Conservation (phyloP, 64 coral and sea anemone species). For the Montipora capricornis region DNA sequence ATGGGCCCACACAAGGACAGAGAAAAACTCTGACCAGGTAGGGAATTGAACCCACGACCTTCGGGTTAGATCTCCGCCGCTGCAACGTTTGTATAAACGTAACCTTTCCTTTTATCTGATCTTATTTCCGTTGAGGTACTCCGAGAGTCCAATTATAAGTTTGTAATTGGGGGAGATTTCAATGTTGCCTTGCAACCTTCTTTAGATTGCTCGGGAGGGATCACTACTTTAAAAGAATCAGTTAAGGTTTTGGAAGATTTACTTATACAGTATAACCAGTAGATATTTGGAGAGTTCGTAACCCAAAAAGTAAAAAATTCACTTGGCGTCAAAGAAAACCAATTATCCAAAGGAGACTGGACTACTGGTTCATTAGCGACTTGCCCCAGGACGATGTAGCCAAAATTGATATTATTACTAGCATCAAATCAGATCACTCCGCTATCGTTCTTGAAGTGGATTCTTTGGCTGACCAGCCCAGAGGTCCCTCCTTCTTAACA, state of each 20-base stretch:
- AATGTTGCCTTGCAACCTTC: slow-evolving; percentile 7
- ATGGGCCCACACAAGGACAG: too few relatives aligned
- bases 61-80: too few relatives aligned
- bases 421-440: background rate
- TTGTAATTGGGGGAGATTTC: slow-evolving; percentile 3
- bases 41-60: too few relatives aligned
- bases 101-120: background rate
- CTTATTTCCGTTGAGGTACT: background rate
- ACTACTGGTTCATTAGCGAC: slow-evolving; percentile 19
- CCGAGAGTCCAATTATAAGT: background rate
- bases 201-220: slow-evolving; percentile 11
- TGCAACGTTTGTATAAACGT: too few relatives aligned
- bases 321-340: slow-evolving; percentile 48
- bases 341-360: slow-evolving; percentile 34
- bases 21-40: too few relatives aligned
- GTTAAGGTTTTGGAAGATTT: slow-evolving; percentile 7
- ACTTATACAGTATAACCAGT: background rate
- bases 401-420: background rate
- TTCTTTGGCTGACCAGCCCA: background rate
- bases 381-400: background rate
- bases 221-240: background rate
- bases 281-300: slow-evolving; percentile 41
- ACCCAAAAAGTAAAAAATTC: slow-evolving; percentile 19
- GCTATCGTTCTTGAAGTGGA: slow-evolving; percentile 1
- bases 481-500: background rate